Evolutionary conservation across 2,888 invertebrate species (phyloP), one percentile per base, ranked within the genome.

Genomic region (Pyrrhosoma nymphula): DNA sequence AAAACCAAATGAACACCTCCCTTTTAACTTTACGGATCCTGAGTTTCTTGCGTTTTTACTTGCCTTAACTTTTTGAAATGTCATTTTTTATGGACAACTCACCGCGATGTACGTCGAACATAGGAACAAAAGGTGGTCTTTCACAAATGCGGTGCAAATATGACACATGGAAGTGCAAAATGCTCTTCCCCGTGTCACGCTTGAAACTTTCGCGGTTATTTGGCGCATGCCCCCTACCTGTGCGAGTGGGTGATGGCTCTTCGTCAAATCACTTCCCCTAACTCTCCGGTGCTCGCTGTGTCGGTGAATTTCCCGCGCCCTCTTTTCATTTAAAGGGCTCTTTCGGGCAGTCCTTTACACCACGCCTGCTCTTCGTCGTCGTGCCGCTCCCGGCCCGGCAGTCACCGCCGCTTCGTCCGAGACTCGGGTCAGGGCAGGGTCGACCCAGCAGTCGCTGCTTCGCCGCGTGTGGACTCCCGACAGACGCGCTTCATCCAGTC

Each of bases 241-340:
- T 82, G 30, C 82, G 82, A 82, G 14, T 82, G 82, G 82, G n/a
- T 82, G 14, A 18, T 82, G 82, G 82, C 82, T 82, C 82, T 82
- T 82, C 82, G 82, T 82, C 82, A 82, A 82, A 82, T 82, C 82
- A 82, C 82, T 82, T 3, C 35, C 18, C 82, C 82, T 18, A 82
- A 35, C 30, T 82, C 82, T 82, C 82, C 82, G 30, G 35, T 82
- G 30, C 82, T 82, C 35, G 82, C 16, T n/a, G 35, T 82, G 30
- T 35, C 82, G 82, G 35, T 12, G 82, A 35, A 82, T 82, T 82
- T 82, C 35, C 82, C 82, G 30, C 82, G 82, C 30, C 18, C 82
- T 10, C n/a, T 82, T 82, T 82, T 82, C 82, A 82, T 82, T 82
- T 82, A 82, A 60, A 23, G 82, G 26, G 82, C 82, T 16, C 82